Evolutionary conservation across 1,140 invertebrate genomes (phyloP), one percentile per base, ranked within the genome.

Genomic region (Arion vulgaris): DNA sequence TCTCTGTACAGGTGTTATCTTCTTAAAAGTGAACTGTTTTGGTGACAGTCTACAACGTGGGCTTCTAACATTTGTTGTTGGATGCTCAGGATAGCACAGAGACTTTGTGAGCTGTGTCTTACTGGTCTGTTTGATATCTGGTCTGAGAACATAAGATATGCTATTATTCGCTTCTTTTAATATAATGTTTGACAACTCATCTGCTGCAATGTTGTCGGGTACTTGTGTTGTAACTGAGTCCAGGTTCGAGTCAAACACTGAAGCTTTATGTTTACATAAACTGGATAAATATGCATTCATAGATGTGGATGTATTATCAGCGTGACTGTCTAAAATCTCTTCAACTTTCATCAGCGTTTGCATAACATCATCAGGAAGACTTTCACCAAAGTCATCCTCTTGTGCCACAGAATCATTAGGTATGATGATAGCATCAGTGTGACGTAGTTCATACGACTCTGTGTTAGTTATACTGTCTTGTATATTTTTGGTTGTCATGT

Each of bases 261-360:
- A 19, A 23, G 53, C 23, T 57, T 57, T 57, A 9, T 23, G 7
- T 15, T 57, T 19, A 57, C 23, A 7, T 45, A 45, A 45, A 45
- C 41, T 23, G 9, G 53, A 57, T 57, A 23, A 4, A 23, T 9
- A 23, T 57, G 53, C 26, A 5, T 23, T 5, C 53, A n/a, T 19
- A 57, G 53, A n/a, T 57, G 53, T 19, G 2, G 53, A 57, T 4
- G 23, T 41, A 49, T n/a, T 62, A 34, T 34, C 45, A 38, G n/a
- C 62, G n/a, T 79, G 77, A n/a, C 62, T 79, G 77, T 79, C 77
- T 32, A 69, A 68, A 36, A 79, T 69, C 7, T 79, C 77, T 45
- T 79, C 77, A 36, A 39, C 28, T 41, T 79, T 62, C 39, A 69
- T 11, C 23, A 69, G 49, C 13, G 68, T 41, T 28, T 68, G 77